phyloP scores from a whole-genome alignment of 2,888 invertebrate species.

The Agrochola lychnidis region DNA sequence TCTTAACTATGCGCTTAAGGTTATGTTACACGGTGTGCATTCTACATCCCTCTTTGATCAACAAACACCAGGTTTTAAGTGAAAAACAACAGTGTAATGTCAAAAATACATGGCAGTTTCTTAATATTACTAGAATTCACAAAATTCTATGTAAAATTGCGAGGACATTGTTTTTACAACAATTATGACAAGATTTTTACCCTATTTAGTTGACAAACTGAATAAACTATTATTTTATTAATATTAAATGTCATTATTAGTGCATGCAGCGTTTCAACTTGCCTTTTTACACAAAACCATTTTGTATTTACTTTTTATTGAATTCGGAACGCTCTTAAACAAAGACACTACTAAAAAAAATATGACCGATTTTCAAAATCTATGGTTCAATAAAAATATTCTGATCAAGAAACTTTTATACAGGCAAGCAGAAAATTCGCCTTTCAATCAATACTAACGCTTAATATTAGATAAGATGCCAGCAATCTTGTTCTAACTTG shows the following conservation, averaged over 20 bases:
- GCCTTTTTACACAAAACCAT: constrained; percentile 18
- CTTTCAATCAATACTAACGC: constrained; percentile 37
- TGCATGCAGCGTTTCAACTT: constrained; percentile 32
- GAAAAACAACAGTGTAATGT: constrained; percentile 68
- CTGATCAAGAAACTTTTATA: not conserved
- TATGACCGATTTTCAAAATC: not conserved
- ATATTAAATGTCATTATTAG: constrained; percentile 50
- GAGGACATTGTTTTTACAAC: constrained; percentile 63
- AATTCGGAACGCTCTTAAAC: not conserved
- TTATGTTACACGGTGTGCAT: constrained; percentile 77
- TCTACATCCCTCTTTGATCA: constrained; percentile 72
- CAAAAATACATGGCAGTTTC: constrained; percentile 69
- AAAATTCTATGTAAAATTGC: constrained; percentile 61
- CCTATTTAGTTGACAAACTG: constrained; percentile 44
- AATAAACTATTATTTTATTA: constrained; percentile 26
- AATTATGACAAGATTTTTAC: constrained; percentile 53
- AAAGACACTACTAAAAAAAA: not conserved
- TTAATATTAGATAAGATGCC: constrained; percentile 33
- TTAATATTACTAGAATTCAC: constrained; percentile 58
- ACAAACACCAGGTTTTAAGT: constrained; percentile 66
- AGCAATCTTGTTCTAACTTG: constrained; percentile 37
- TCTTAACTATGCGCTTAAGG: constrained; percentile 83
- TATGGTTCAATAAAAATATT: constrained; percentile 15
- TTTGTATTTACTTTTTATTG: not conserved
- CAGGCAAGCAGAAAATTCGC: constrained; percentile 42